phyloP scores from a whole-genome alignment of 2,797 vertebrate species.

The Novumbra hubbsi region DNA sequence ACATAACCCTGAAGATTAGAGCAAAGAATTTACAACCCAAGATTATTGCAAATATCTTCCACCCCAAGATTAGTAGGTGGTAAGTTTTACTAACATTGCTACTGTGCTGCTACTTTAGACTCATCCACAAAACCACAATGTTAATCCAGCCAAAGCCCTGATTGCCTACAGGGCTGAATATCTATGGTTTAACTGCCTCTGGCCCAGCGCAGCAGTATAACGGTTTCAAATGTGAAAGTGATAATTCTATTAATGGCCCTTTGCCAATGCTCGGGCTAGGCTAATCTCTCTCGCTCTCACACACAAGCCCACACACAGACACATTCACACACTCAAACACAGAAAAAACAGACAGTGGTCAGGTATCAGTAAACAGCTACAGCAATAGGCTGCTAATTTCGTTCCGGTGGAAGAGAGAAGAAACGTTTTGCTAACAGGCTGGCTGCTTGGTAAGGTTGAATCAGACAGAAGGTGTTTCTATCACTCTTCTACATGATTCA shows the following conservation, averaged over 20 bases:
- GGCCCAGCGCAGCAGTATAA: conserved; percentile 39
- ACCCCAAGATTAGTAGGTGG: not conserved
- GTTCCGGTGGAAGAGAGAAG: conserved; percentile 55
- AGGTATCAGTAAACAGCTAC: conserved; percentile 64
- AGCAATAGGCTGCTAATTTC: conserved; percentile 56
- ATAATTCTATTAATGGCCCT: conserved; percentile 60
- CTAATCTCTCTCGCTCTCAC: not conserved
- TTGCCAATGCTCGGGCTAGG: conserved; percentile 14
- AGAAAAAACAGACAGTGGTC: conserved; percentile 59
- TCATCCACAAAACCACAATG: conserved; percentile 8
- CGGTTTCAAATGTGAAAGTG: conserved; percentile 47
- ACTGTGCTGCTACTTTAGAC: conserved; percentile 1
- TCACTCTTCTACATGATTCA: no score
- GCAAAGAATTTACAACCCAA: not conserved
- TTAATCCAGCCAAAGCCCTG: conserved; percentile 20
- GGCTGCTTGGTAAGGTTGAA: conserved; percentile 6
- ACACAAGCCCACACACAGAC: no score
- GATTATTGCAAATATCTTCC: not conserved
- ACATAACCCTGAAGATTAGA: not conserved
- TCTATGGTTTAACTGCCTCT: conserved; percentile 40
- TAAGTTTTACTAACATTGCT: not conserved
- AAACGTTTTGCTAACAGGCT: conserved; percentile 30
- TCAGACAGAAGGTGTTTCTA: conserved; percentile 15
- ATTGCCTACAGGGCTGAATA: conserved; percentile 14
- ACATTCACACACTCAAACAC: not conserved